A percentile compares a stretch with the other conserved stretches of the same genome.
Evolutionary conservation across 2,113 vertebrate species (phyloP).

Genomic region (Rafetus swinhoei): DNA sequence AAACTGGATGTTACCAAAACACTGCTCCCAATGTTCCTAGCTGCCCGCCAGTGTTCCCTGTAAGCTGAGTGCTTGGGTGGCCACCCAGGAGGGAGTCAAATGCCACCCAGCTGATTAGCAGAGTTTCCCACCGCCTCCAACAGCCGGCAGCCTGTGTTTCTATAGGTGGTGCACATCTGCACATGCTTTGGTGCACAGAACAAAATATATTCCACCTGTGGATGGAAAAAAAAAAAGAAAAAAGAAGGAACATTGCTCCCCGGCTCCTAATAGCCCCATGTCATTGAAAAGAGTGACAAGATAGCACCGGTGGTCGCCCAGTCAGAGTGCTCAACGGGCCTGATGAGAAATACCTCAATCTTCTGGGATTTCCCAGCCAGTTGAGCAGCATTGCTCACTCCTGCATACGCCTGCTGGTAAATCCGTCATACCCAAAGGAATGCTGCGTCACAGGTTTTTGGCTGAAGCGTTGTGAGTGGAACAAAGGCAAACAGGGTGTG

Average conservation of each 20-base stretch:
- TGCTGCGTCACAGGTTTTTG: neutral
- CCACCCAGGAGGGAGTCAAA: too few relatives aligned
- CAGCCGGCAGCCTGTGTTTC: too few relatives aligned
- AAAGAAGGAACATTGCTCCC: too few relatives aligned
- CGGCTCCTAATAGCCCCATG: neutral
- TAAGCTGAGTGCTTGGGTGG: too few relatives aligned
- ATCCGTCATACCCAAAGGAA: rapidly evolving
- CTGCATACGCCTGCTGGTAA: neutral
- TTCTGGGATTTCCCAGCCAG: too few relatives aligned
- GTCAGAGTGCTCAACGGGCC: too few relatives aligned
- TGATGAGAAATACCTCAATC: neutral
- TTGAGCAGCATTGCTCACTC: neutral
- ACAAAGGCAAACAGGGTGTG: neutral
- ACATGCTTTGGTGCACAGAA: too few relatives aligned
- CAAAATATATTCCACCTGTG: too few relatives aligned
- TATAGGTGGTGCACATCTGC: too few relatives aligned
- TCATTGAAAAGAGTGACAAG: neutral
- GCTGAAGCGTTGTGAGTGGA: neutral
- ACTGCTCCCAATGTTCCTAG: neutral
- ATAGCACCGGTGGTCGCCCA: neutral
- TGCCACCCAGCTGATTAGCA: too few relatives aligned
- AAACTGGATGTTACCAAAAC: neutral
- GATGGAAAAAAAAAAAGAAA: too few relatives aligned
- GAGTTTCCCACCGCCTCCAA: too few relatives aligned
- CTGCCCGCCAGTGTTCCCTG: neutral